Evolutionary conservation across 2,113 vertebrate genomes (phyloP).

Genomic region (Ceratotherium simum): DNA sequence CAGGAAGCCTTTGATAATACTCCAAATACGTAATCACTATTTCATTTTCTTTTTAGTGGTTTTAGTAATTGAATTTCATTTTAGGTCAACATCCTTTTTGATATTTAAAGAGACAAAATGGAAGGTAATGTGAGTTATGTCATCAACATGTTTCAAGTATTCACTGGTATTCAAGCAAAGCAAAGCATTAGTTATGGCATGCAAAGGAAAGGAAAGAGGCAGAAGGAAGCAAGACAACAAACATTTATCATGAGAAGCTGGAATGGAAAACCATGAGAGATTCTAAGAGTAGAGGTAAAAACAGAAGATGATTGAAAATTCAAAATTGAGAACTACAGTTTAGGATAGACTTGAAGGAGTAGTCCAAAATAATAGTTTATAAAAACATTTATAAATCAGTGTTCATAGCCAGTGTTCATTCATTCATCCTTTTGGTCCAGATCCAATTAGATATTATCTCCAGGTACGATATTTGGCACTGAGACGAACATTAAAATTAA

Average conservation of each 20-base stretch:
- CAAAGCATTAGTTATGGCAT: not conserved
- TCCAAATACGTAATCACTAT: not conserved
- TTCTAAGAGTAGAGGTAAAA: not conserved
- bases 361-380: conserved; percentile 14
- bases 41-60: not conserved
- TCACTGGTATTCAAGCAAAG: not conserved
- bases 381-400: conserved; percentile 49
- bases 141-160: not conserved
- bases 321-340: not conserved
- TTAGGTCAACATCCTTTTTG: not conserved
- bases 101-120: not conserved
- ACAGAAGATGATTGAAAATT: not conserved
- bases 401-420: conserved; percentile 38
- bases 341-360: not conserved
- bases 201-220: not conserved
- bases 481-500: conserved; percentile 61
- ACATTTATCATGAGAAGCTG: not conserved
- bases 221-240: not conserved
- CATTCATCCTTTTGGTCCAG: conserved; percentile 60
- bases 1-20: not conserved
- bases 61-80: conserved; percentile 22
- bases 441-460: conserved; percentile 68
- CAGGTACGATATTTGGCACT: conserved; percentile 74
- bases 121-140: not conserved
- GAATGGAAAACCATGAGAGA: not conserved